phyloP scores from a whole-genome alignment of 2,888 invertebrate species.

The Drosophila falleni region DNA sequence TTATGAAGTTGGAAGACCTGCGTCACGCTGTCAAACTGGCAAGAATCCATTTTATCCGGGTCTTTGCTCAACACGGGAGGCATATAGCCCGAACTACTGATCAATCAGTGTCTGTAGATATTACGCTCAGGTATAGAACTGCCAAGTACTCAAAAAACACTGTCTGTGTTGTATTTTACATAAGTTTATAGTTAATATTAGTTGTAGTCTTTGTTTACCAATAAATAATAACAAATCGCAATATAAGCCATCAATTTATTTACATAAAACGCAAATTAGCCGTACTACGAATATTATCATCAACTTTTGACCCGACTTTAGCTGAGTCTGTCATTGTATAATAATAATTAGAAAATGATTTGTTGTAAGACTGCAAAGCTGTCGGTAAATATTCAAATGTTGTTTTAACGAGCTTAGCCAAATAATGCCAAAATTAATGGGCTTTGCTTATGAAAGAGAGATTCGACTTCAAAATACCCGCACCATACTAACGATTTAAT shows the following conservation, averaged over 20 bases:
- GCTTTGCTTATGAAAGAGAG: conserved; percentile 8
- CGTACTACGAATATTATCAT: background rate
- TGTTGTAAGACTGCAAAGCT: conserved; percentile 52
- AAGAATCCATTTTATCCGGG: conserved; percentile 83
- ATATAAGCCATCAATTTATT: conserved; percentile 47
- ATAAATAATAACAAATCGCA: conserved; percentile 45
- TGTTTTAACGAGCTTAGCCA: conserved; percentile 51
- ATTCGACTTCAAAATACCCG: conserved; percentile 36
- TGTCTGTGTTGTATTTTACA: conserved; percentile 57
- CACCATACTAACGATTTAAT: background rate
- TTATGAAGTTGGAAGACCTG: conserved; percentile 79
- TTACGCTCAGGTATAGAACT: conserved; percentile 62
- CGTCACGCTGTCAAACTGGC: conserved; percentile 80
- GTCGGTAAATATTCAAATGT: conserved; percentile 57
- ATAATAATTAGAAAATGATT: conserved; percentile 58
- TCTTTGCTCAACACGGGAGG: conserved; percentile 81
- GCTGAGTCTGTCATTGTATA: conserved; percentile 34
- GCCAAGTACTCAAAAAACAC: conserved; percentile 53
- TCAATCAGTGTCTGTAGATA: conserved; percentile 12
- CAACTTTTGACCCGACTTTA: conserved; percentile 33
- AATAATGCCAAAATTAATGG: conserved; percentile 60
- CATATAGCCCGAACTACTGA: conserved; percentile 83
- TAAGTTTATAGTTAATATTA: conserved; percentile 52
- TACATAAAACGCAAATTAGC: conserved; percentile 20
- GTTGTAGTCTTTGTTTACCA: conserved; percentile 51